These are phyloP conservation scores for Pseudomyrmex concolor DNA, from an alignment of 1,140 invertebrate species.

Conservation along the genomic window DNA sequence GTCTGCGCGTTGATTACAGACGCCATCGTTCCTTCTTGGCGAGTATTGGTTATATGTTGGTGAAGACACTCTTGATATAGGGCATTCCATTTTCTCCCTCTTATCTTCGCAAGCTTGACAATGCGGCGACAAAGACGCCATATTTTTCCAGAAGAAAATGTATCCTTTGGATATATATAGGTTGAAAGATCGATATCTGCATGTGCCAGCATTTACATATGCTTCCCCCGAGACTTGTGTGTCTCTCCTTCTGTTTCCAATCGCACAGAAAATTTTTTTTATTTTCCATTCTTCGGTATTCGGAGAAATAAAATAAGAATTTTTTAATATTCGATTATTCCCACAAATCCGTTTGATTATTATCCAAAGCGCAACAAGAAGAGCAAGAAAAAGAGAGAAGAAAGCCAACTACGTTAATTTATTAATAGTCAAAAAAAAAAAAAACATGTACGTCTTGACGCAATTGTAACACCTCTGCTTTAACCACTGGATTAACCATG, in stretches of 20 bases:
- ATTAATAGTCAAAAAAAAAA: neutral
- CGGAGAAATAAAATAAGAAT: neutral
- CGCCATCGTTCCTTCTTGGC: slow-evolving; percentile 16
- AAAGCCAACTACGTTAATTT: neutral
- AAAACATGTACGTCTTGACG: neutral
- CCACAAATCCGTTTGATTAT: neutral
- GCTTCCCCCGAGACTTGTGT: neutral
- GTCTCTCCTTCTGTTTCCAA: neutral
- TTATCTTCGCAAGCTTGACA: slow-evolving; percentile 23
- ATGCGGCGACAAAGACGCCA: slow-evolving; percentile 36
- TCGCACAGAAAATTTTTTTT: neutral
- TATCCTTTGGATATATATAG: slow-evolving; percentile 15
- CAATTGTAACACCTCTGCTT: neutral
- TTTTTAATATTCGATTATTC: slow-evolving; percentile 28
- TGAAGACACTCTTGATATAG: slow-evolving; percentile 15
- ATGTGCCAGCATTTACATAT: slow-evolving; percentile 10
- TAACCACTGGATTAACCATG: neutral
- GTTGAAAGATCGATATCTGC: slow-evolving; percentile 36
- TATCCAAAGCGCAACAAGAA: neutral
- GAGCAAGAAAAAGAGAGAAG: neutral
- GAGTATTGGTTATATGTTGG: neutral
- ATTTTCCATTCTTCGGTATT: neutral
- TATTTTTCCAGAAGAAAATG: slow-evolving; percentile 27
- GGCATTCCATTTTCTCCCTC: slow-evolving; percentile 40
- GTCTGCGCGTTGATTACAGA: slow-evolving; percentile 42